Conservation (phyloP, 2,797 vertebrate species). For the Manis crassicaudata region DNA sequence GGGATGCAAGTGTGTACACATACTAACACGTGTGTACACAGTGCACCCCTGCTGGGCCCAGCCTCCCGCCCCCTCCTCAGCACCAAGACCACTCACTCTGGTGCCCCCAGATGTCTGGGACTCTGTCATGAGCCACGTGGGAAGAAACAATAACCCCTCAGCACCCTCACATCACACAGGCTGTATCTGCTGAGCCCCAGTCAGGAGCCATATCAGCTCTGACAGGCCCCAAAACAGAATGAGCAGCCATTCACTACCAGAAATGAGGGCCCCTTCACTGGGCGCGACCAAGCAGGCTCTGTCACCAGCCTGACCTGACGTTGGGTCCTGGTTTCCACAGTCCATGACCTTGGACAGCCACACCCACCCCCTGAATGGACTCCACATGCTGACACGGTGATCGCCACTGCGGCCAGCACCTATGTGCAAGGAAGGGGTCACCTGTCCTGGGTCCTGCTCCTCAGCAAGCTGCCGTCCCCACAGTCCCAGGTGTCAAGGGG, state of each 20-base stretch:
- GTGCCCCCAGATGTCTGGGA: background rate
- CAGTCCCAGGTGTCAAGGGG: background rate
- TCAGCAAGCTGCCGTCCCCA: background rate
- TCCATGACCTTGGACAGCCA: background rate
- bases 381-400: background rate
- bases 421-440: background rate
- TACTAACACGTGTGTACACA: background rate
- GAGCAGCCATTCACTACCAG: too few relatives aligned
- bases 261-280: background rate
- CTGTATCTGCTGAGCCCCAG: background rate
- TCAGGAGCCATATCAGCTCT: background rate
- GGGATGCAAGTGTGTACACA: background rate
- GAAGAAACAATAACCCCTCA: background rate
- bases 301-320: background rate
- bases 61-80: background rate
- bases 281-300: background rate
- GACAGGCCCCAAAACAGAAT: background rate
- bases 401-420: background rate
- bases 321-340: background rate
- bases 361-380: accelerated
- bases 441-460: background rate
- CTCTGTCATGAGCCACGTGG: background rate
- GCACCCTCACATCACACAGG: background rate
- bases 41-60: background rate
- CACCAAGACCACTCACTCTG: background rate